A percentile compares a stretch with the other conserved stretches of the same genome.
These are phyloP conservation scores for Harpagifer antarcticus DNA, from an alignment of 2,797 vertebrate genomes.

Conservation along the genomic window DNA sequence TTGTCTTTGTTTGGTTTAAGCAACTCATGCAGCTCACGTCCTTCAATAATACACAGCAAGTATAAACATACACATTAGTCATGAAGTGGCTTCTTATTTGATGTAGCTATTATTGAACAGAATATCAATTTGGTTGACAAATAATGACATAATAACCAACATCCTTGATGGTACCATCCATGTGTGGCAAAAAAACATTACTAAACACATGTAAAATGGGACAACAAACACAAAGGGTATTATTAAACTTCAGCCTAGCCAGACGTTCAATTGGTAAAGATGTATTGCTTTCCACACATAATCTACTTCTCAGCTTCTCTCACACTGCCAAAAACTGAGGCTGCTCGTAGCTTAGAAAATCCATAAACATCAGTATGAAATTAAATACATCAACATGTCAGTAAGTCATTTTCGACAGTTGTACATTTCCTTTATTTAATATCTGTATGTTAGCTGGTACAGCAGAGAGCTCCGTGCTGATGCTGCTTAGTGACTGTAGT, in stretches of 20 bases:
- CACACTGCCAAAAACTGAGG: slow-evolving; percentile 5
- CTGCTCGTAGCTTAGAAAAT: slow-evolving; percentile 24
- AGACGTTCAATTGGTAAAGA: slow-evolving; percentile 23
- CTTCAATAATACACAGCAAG: neutral
- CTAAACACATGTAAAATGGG: neutral
- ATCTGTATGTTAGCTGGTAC: slow-evolving; percentile 19
- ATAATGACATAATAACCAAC: neutral
- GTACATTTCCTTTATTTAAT: slow-evolving; percentile 51
- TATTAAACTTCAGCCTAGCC: neutral
- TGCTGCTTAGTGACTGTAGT: slow-evolving; percentile 34
- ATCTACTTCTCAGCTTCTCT: slow-evolving; percentile 18
- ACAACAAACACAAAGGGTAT: slow-evolving; percentile 17
- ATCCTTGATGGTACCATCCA: slow-evolving; percentile 9
- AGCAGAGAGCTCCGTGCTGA: slow-evolving; percentile 21
- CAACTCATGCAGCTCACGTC: neutral
- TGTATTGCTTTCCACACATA: slow-evolving; percentile 14
- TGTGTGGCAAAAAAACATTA: neutral
- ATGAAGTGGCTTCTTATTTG: neutral
- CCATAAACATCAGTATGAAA: slow-evolving; percentile 35
- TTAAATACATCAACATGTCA: slow-evolving; percentile 44
- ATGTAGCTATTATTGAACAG: neutral
- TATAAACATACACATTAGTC: neutral
- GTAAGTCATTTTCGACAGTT: slow-evolving; percentile 35
- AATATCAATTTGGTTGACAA: neutral
- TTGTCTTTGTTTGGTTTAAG: neutral